A percentile compares a stretch with the other conserved stretches of the same genome.
These are phyloP conservation scores for Anomalospiza imberbis DNA, from an alignment of 2,797 vertebrate genomes.

Conservation along the genomic window DNA sequence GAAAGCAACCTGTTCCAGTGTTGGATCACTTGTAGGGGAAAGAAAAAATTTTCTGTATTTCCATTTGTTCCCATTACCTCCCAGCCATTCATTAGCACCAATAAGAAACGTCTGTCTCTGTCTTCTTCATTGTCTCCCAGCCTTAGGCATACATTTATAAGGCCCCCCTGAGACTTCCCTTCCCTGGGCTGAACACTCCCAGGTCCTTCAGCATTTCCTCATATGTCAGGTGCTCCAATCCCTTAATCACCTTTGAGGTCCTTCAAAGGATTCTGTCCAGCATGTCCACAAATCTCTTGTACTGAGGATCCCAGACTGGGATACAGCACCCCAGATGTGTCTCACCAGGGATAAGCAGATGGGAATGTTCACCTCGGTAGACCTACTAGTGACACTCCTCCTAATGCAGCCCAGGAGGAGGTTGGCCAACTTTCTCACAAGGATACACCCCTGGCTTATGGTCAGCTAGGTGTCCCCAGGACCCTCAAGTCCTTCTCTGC, in stretches of 20 bases:
- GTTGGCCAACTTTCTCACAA: neutral
- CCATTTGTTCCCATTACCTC: neutral
- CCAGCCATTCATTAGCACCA: neutral
- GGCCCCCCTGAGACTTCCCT: neutral
- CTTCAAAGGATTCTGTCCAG: neutral
- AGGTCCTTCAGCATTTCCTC: neutral
- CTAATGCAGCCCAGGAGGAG: neutral
- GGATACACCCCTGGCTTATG: neutral
- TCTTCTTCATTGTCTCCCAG: neutral
- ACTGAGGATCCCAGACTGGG: neutral
- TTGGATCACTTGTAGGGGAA: neutral
- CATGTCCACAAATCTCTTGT: neutral
- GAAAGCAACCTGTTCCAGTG: neutral
- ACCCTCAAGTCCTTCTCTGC: neutral
- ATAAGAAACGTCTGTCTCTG: neutral
- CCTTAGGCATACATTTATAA: neutral
- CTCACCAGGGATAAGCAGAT: neutral
- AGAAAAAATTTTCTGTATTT: neutral
- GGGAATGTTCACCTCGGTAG: neutral
- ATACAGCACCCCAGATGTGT: neutral
- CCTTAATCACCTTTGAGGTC: neutral
- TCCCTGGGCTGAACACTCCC: neutral
- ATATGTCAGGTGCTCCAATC: neutral
- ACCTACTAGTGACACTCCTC: neutral
- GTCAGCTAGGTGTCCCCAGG: neutral